Conservation (phyloP, 64 coral and sea anemone genomes). For the Montipora efflorescens region DNA sequence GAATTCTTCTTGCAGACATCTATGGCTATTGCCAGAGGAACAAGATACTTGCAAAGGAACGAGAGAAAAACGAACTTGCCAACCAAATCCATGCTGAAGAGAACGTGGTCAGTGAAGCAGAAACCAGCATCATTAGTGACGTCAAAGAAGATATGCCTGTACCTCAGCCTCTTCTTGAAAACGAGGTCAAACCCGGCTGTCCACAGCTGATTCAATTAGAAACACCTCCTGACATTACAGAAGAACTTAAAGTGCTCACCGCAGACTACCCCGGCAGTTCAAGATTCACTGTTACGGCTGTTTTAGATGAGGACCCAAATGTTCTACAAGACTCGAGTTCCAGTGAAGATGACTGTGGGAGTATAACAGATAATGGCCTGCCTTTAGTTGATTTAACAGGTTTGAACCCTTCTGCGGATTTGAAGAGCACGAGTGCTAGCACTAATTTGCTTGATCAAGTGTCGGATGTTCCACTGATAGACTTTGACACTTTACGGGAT, state of each 20-base stretch:
- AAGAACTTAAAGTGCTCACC: conserved; percentile 73
- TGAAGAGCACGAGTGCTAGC: not conserved
- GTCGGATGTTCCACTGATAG: not conserved
- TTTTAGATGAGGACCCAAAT: not conserved
- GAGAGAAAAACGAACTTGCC: conserved; percentile 59
- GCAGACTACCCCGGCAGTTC: conserved; percentile 76
- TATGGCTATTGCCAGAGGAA: conserved; percentile 97
- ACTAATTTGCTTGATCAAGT: not conserved
- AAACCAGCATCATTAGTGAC: conserved; percentile 72
- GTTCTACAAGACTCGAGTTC: not conserved
- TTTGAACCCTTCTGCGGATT: not conserved
- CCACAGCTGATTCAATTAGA: conserved; percentile 81
- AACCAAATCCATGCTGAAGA: conserved; percentile 71
- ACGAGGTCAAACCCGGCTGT: not conserved
- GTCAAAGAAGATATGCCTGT: conserved; percentile 49
- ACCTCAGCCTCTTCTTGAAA: not conserved
- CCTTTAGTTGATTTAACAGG: conserved; percentile 31
- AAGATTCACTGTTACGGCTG: conserved; percentile 75
- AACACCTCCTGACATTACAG: conserved; percentile 70
- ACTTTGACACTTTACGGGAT: not conserved
- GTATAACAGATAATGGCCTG: not conserved
- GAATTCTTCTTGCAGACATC: conserved; percentile 92
- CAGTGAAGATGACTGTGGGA: conserved; percentile 17
- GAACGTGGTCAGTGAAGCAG: conserved; percentile 70
- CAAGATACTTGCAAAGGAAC: conserved; percentile 66